phyloP scores from a whole-genome alignment of 2,888 invertebrate species.

The Microctonus hyperodae region DNA sequence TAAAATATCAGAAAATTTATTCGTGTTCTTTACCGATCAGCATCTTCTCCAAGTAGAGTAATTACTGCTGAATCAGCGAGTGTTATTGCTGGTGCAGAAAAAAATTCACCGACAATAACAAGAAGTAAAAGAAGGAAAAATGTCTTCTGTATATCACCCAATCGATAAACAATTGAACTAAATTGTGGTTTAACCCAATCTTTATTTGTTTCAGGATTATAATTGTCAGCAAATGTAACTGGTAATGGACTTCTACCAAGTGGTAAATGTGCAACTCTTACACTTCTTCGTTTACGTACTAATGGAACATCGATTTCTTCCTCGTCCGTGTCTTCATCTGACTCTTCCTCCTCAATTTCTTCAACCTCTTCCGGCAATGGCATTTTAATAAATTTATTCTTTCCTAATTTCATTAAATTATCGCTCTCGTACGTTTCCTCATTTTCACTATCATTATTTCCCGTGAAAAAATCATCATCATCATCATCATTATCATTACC shows the following conservation, averaged over 20 bases:
- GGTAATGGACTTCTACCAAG: constrained; percentile 77
- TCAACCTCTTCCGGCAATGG: constrained; percentile 39
- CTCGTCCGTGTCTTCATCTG: constrained; percentile 37
- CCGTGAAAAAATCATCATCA: constrained; percentile 17
- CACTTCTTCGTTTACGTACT: constrained; percentile 44
- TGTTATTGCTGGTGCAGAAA: constrained; percentile 94
- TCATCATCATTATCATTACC: constrained; percentile 32
- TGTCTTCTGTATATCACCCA: constrained; percentile 88
- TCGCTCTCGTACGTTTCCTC: constrained; percentile 16
- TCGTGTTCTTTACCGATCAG: constrained; percentile 68
- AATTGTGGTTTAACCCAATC: constrained; percentile 90
- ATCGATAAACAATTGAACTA: constrained; percentile 90
- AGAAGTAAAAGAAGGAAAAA: constrained; percentile 93
- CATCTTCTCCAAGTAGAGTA: constrained; percentile 86
- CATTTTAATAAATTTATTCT: constrained; percentile 31
- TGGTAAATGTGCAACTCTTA: constrained; percentile 35
- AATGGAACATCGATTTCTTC: constrained; percentile 33
- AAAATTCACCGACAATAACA: constrained; percentile 96
- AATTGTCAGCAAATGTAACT: constrained; percentile 79
- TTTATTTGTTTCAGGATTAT: constrained; percentile 72
- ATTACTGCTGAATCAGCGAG: constrained; percentile 93
- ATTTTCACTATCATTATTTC: background rate
- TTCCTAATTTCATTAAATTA: background rate
- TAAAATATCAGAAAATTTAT: constrained; percentile 17
- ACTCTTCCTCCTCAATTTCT: constrained; percentile 35